Evolutionary conservation across 2,113 vertebrate genomes (phyloP), one percentile per base, ranked within the genome.

Genomic region (Lamprologus speciosus): DNA sequence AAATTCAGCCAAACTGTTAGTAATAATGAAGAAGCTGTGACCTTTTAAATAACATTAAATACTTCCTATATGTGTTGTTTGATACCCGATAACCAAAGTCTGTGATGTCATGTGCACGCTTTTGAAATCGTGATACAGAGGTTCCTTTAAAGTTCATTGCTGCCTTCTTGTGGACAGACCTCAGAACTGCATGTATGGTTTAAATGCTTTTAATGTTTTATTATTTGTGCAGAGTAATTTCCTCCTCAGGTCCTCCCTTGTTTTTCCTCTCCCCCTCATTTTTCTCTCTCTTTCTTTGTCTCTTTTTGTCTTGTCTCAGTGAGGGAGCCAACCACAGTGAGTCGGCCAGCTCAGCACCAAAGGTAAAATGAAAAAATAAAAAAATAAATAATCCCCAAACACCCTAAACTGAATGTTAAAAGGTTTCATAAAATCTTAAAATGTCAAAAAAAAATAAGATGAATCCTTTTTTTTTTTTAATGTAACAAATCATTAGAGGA

Each of bases 251-350:
- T 40, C 8, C 12, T 9, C 5, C n/a, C n/a, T 47, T 4, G 7
- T 3, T 33, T 17, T 16, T n/a, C 8, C 3, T n/a, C 4, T 55
- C 7, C 17, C 5, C 19, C 16, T 9, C 4, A 16, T 8, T 42
- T 26, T 23, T 6, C 6, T 58, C 10, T 65, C 6, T 7, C 35
- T 11, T 54, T 8, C 3, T 7, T 31, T 13, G 2, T 50, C 4
- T 55, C 7, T 28, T 78, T 33, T 19, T 80, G 5, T 85, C 10
- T 75, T 14, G 70, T 83, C 50, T 23, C 82, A 99, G 98, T 91
- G 97, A 98, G 81, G 95, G 88, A 85, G 93, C 96, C 93, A 99
- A 99, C 95, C 97, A 98, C 23, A 97, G 89, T 14, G 88, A 93
- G 87, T 84, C 94, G 0, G 95, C 97, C 4, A 95, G 87, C 57